Conservation (phyloP, 2,113 vertebrate species). For the Galbula dea region DNA sequence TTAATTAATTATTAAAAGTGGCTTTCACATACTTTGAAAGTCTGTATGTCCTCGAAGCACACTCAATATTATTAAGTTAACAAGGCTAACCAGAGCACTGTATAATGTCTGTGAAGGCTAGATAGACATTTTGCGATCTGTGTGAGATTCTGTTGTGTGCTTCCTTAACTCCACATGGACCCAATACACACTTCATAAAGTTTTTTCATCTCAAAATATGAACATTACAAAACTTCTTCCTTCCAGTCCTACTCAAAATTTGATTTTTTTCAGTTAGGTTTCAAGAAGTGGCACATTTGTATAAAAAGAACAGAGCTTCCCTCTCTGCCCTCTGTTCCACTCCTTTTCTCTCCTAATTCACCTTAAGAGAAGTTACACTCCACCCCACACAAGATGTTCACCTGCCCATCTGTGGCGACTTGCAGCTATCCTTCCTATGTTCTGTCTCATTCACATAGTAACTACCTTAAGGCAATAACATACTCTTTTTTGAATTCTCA, state of each 20-base stretch:
- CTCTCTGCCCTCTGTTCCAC: neutral
- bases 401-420: neutral
- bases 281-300: no score
- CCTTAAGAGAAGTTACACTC: neutral
- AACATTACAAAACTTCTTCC: neutral
- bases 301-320: no score
- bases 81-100: neutral
- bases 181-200: constrained; percentile 42
- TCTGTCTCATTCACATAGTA: neutral
- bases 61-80: constrained; percentile 40
- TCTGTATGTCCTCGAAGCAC: constrained; percentile 24
- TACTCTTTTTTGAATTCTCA: neutral
- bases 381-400: neutral
- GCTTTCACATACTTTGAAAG: neutral
- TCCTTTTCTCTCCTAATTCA: neutral
- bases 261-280: constrained; percentile 1
- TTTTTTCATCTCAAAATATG: neutral
- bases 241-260: neutral
- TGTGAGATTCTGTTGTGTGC: neutral
- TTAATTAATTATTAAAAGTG: constrained; percentile 35
- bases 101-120: neutral
- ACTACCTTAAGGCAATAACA: neutral
- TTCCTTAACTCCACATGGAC: neutral
- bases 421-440: neutral
- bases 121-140: neutral